Percentiles rank a stretch among this genome's conserved stretches.
Evolutionary conservation across 2,888 invertebrate species (phyloP).

Genomic region (Pardosa pseudoannulata): DNA sequence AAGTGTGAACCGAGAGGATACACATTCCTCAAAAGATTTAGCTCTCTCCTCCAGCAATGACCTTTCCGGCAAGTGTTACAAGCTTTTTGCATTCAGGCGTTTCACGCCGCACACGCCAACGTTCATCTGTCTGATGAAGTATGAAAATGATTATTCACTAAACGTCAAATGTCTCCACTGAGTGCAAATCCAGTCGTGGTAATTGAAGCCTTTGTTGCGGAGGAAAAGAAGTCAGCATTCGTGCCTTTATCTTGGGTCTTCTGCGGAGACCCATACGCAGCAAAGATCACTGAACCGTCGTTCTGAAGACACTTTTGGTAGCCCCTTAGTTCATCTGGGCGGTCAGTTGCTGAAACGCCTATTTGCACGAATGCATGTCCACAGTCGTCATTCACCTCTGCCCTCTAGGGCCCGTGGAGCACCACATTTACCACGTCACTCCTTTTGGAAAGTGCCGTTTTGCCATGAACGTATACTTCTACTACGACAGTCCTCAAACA

Average conservation of each 20-base stretch:
- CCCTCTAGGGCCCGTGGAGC: neutral
- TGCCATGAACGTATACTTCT: neutral
- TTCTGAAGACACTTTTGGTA: neutral
- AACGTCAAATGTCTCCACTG: neutral
- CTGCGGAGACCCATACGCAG: neutral
- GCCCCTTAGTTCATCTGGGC: neutral
- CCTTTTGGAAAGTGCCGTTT: neutral
- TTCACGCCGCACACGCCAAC: neutral
- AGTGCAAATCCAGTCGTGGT: neutral
- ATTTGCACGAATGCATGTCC: neutral
- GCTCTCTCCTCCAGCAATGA: neutral
- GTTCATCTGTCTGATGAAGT: neutral
- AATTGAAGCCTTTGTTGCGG: neutral
- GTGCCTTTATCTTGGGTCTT: neutral
- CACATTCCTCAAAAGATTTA: constrained; percentile 6
- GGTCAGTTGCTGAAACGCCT: neutral
- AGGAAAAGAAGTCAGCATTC: neutral
- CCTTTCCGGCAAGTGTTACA: constrained; percentile 1
- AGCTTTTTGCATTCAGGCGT: constrained; percentile 1
- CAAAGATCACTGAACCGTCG: neutral
- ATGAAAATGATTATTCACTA: neutral
- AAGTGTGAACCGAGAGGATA: constrained; percentile 5
- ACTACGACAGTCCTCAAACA: neutral
- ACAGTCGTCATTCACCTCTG: neutral
- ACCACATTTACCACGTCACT: neutral